phyloP scores from a whole-genome alignment of 2,797 vertebrate species.

The Poeciliopsis gracilis region DNA sequence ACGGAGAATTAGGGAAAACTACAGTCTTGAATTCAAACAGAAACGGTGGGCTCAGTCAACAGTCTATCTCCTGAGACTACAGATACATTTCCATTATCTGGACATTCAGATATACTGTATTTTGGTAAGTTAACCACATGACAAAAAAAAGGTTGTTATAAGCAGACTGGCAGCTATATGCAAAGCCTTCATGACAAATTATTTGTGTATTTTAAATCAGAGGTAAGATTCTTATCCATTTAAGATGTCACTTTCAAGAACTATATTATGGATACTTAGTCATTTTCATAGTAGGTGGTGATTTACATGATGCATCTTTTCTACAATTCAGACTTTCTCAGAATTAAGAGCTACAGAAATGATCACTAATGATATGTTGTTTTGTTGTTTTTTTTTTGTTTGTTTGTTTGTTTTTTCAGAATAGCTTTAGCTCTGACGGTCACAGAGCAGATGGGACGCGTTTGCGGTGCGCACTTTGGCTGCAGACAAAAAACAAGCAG shows the following conservation, averaged over 20 bases:
- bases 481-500: conserved; percentile 24
- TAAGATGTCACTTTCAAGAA: not conserved
- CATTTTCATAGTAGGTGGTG: not conserved
- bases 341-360: not conserved
- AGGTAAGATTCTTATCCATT: not conserved
- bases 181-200: not conserved
- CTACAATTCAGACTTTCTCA: not conserved
- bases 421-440: not conserved
- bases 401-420: not conserved
- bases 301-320: not conserved
- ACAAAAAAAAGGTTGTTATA: not conserved
- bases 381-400: no score
- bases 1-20: conserved; percentile 5
- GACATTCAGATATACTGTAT: not conserved
- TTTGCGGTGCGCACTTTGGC: conserved; percentile 18
- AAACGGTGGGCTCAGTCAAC: not conserved
- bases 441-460: conserved; percentile 43
- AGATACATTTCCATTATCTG: conserved; percentile 9
- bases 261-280: not conserved
- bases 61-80: not conserved
- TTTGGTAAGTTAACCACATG: no score
- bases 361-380: not conserved
- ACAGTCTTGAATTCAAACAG: not conserved
- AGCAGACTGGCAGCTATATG: not conserved
- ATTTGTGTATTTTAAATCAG: not conserved